Evolutionary conservation across 2,113 vertebrate genomes (phyloP).

Genomic region (Herpailurus yagouaroundi): DNA sequence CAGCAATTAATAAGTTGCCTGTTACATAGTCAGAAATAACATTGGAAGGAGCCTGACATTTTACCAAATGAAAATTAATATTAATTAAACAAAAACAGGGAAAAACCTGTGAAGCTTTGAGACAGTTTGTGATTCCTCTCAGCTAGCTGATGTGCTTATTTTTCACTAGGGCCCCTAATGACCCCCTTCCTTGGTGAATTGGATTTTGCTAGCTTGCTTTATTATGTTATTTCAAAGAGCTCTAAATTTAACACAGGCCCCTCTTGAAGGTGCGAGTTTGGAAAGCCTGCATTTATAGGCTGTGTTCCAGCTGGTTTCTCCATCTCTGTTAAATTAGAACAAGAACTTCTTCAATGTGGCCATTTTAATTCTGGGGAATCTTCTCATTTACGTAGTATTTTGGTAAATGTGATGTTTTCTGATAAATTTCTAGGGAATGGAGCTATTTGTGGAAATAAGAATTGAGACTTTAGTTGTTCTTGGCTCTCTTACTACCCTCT

Average conservation of each 20-base stretch:
- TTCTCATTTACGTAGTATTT: conserved; percentile 11
- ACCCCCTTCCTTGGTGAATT: background rate
- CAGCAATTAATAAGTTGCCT: background rate
- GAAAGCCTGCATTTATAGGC: background rate
- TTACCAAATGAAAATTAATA: conserved; percentile 27
- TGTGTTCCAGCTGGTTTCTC: background rate
- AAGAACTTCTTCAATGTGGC: background rate
- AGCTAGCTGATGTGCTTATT: conserved; percentile 28
- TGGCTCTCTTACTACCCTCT: background rate
- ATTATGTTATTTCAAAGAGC: conserved; percentile 32
- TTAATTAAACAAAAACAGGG: background rate
- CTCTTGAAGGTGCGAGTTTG: conserved; percentile 4
- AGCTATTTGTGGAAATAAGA: conserved; percentile 28
- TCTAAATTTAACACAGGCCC: conserved; percentile 10
- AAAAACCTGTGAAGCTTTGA: background rate
- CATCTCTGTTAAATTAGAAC: background rate
- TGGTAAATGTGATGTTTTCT: conserved; percentile 24
- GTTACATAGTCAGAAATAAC: background rate
- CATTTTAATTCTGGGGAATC: background rate
- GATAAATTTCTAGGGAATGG: background rate
- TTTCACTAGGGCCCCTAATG: conserved; percentile 38
- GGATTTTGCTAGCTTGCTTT: conserved; percentile 15
- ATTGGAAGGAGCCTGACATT: background rate
- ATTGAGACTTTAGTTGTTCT: conserved; percentile 4
- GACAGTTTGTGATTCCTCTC: background rate